Conservation (phyloP, 2,888 invertebrate genomes). For the Callyntrura guangdongensis region DNA sequence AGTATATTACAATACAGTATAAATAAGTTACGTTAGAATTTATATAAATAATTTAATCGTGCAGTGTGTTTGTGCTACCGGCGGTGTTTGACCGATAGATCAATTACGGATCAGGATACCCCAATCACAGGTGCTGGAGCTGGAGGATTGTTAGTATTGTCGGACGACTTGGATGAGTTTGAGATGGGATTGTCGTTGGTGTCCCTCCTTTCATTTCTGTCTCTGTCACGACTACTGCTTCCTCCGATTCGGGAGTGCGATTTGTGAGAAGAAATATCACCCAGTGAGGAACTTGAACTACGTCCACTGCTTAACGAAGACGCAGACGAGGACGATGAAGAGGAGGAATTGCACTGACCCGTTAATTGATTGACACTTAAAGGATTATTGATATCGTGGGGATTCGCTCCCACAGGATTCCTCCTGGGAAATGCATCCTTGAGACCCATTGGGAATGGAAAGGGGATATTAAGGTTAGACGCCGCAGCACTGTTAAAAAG, state of each 20-base stretch:
- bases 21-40: slow-evolving; percentile 50
- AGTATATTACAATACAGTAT: slow-evolving; percentile 37
- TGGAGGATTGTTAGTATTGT: slow-evolving; percentile 71
- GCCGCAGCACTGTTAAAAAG: slow-evolving; percentile 75
- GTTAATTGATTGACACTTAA: slow-evolving; percentile 96
- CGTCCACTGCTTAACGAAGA: slow-evolving; percentile 78
- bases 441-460: slow-evolving; percentile 81
- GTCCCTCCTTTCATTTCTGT: slow-evolving; percentile 70
- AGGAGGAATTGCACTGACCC: slow-evolving; percentile 87
- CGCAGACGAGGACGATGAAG: slow-evolving; percentile 83
- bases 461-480: slow-evolving; percentile 79
- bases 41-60: slow-evolving; percentile 50
- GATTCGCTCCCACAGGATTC: slow-evolving; percentile 96
- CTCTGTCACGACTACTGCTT: slow-evolving; percentile 57
- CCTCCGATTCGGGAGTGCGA: slow-evolving; percentile 49
- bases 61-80: slow-evolving; percentile 73
- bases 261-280: slow-evolving; percentile 77
- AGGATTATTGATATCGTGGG: slow-evolving; percentile 96
- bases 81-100: slow-evolving; percentile 78
- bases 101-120: slow-evolving; percentile 79
- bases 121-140: slow-evolving; percentile 77
- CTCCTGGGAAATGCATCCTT: slow-evolving; percentile 87
- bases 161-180: slow-evolving; percentile 70
- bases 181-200: slow-evolving; percentile 71
- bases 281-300: slow-evolving; percentile 81